These are phyloP conservation scores for Drosophila saltans DNA, from an alignment of 1,140 invertebrate genomes.

Conservation along the genomic window DNA sequence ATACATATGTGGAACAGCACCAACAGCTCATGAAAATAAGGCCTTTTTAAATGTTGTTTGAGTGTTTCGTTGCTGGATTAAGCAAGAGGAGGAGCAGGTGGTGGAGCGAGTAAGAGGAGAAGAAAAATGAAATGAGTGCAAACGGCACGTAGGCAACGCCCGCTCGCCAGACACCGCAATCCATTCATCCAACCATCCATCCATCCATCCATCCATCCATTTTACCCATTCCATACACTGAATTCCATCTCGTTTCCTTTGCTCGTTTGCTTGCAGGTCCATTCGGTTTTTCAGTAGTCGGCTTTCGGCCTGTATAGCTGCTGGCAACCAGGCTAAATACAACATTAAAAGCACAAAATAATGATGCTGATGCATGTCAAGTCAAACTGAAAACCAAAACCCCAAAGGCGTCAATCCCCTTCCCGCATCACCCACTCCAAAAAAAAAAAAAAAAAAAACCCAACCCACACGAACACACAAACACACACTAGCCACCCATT, in stretches of 20 bases:
- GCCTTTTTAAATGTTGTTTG: slow-evolving; percentile 80
- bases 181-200: slow-evolving; percentile 9
- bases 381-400: slow-evolving; percentile 75
- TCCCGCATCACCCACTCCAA: background rate
- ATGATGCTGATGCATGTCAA: slow-evolving; percentile 79
- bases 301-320: slow-evolving; percentile 46
- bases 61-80: slow-evolving; percentile 68
- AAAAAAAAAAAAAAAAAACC: too few relatives aligned
- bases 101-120: background rate
- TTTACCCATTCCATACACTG: background rate
- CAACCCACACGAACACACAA: background rate
- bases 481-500: background rate
- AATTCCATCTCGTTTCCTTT: background rate
- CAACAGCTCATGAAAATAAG: slow-evolving; percentile 73
- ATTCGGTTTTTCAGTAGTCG: background rate
- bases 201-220: background rate
- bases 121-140: slow-evolving; percentile 52
- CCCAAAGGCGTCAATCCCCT: slow-evolving; percentile 51
- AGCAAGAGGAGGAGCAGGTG: background rate
- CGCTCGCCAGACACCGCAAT: slow-evolving; percentile 39
- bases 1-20: slow-evolving; percentile 19
- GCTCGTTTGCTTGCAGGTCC: background rate
- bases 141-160: slow-evolving; percentile 59
- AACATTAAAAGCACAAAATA: slow-evolving; percentile 80
- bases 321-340: slow-evolving; percentile 73